A percentile compares a stretch with the other conserved stretches of the same genome.
Conservation (phyloP, 2,888 invertebrate genomes). For the Cataglyphis livida region DNA sequence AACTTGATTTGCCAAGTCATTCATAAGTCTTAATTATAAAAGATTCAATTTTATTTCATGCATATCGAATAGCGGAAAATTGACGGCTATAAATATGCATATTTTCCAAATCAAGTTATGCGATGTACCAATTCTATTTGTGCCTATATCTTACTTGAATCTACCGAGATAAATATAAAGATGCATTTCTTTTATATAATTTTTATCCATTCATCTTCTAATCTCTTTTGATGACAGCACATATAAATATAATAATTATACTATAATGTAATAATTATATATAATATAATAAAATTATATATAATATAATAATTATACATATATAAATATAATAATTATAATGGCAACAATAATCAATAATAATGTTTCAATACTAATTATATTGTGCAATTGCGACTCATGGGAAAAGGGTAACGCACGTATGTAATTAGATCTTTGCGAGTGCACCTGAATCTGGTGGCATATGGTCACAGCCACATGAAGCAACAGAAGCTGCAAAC, state of each 20-base stretch:
- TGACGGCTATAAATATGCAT: neutral
- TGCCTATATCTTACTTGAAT: neutral
- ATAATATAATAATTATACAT: no score
- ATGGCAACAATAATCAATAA: neutral
- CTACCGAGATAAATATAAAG: neutral
- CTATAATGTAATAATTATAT: no score
- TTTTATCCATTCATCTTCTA: neutral
- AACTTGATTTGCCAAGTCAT: neutral
- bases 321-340: neutral
- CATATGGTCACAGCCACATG: slow-evolving; percentile 29
- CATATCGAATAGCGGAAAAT: neutral
- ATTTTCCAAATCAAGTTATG: neutral
- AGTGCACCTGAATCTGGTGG: slow-evolving; percentile 32
- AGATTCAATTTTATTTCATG: neutral
- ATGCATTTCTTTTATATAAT: neutral
- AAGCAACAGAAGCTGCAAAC: slow-evolving; percentile 17
- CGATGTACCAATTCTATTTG: neutral
- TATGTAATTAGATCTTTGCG: slow-evolving; percentile 27
- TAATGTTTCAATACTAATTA: neutral
- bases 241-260: neutral
- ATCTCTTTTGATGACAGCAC: neutral
- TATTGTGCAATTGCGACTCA: neutral
- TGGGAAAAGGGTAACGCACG: slow-evolving; percentile 9
- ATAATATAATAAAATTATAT: no score
- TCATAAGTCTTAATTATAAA: neutral